phyloP scores from a whole-genome alignment of 2,113 vertebrate species.

The Petrocephalus microphthalmus region DNA sequence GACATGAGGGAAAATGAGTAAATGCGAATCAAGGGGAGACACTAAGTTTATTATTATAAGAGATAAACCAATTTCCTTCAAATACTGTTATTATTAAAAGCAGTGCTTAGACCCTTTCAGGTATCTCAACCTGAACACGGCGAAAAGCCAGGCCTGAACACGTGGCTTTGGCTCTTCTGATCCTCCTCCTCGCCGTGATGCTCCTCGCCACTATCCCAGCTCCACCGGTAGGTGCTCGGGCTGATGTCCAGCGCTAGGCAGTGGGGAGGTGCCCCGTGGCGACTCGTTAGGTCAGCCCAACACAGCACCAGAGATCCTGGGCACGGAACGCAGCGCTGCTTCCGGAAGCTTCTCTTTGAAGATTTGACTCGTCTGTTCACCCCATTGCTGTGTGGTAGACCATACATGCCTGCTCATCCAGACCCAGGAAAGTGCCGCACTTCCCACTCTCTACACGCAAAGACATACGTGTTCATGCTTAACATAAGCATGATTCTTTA shows the following conservation, averaged over 20 bases:
- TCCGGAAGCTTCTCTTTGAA: not conserved
- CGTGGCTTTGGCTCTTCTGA: not conserved
- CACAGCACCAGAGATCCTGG: not conserved
- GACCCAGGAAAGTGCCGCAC: not conserved
- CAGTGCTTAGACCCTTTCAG: not conserved
- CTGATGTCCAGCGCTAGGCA: not conserved
- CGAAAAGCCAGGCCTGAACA: not conserved
- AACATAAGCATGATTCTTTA: not conserved
- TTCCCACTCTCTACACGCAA: not conserved
- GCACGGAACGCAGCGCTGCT: not conserved
- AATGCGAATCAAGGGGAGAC: not conserved
- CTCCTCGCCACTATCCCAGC: not conserved
- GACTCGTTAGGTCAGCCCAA: not conserved
- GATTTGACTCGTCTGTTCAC: not conserved
- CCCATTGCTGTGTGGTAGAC: not conserved
- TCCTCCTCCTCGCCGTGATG: not conserved
- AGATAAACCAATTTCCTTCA: not conserved
- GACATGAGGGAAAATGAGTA: not conserved
- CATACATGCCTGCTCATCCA: not conserved
- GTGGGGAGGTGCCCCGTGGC: not conserved
- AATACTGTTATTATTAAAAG: not conserved
- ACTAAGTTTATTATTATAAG: not conserved
- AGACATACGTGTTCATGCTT: not conserved
- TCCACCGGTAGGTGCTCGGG: not conserved
- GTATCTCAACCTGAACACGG: not conserved